Evolutionary conservation across 2,797 vertebrate species (phyloP), one percentile per base, ranked within the genome.

Genomic region (Pipistrellus pipistrellus): DNA sequence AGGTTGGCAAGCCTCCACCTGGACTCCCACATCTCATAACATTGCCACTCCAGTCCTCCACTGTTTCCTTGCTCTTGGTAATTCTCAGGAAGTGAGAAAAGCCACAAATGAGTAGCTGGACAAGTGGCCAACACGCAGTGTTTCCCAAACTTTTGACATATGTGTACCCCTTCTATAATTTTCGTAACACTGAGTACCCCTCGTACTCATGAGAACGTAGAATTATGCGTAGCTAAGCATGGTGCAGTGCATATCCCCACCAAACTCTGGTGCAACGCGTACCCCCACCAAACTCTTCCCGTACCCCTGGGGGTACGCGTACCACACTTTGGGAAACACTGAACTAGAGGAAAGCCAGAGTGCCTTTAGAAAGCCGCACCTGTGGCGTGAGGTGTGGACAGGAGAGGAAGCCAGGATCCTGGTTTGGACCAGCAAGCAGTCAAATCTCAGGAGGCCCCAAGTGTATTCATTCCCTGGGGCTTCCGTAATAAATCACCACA

Each of bases 21-120:
- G 3, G 41, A 7, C 12, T n/a, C 18, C 71, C 1, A 8, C 1
- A 23, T 21, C 35, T 38, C 30, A 2, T 2, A 4, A 38, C 25
- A 21, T 59, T 9, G 51, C 41, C 0, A 3, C 41, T 62, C 53
- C 4, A 3, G 35, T 48, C 46, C 13, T 30, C 18, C 4, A 1
- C 59, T 66, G 6, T n/a, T 27, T 21, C 68, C 38, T 46, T 71
- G 51, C 41, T 85, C n/a, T 59, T 44, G 4, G 27, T 30, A 59
- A 80, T 53, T 76, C 90, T 21, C 15, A 17, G 59, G 18, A 78
- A 64, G 12, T 25, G 68, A 78, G 85, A 77, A 73, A n/a, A n/a
- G 10, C 18, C 41, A 17, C 51, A 51, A 30, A 51, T 8, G n/a
- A 71, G 89, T 23, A n/a, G n/a, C 75, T 48, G 15, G 44, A 44